Evolutionary conservation across 2,113 vertebrate genomes (phyloP), one percentile per base, ranked within the genome.

Genomic region (Stomatorhinus ivindoensis): DNA sequence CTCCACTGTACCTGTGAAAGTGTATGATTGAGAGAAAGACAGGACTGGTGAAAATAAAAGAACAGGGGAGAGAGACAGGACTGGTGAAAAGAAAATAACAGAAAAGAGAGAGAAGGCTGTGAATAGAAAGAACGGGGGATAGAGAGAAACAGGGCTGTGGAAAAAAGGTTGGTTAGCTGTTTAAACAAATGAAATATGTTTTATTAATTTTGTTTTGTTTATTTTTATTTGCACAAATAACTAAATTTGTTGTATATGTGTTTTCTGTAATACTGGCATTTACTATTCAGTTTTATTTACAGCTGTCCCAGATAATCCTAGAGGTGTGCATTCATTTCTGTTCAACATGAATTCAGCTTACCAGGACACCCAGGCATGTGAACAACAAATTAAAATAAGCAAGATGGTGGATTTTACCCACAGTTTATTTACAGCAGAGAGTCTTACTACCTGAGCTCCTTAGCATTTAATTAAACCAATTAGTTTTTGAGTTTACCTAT

Each of bases 1-100:
- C 15, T 48, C 27, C 83, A 46, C 46, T 65, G 24, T 65, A n/a
- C 58, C 80, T 95, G 94, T 96, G 96, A 27, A 61, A 19, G 39
- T 76, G 61, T 39, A 31, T 35, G 46, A 83, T 1, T 46, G 44
- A 83, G 19, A 24, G 21, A 83, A 19, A 46, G 65, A 0, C 6
- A 24, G 17, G 76, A 0, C 17, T 46, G 21, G 42, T 21, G 2
- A 46, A 42, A 83, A 35, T 42, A 83, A 15, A 82, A 55, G 4
- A 55, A 24, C 42, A 83, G 21, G 39, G 21, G 5, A 46, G 0
- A 44, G 39, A 47, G 42, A 83, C 42, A 24, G 8, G 80, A 4
- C 5, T 46, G 27, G 69, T 13, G 31, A 39, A 76, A 35, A 76
- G 13, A 39, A 76, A 39, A 76, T 4, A 39, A 46, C 31, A 10